Percentiles rank a stretch among this genome's conserved stretches.
Evolutionary conservation across 1,140 invertebrate genomes (phyloP).

Genomic region (Eciton burchellii): DNA sequence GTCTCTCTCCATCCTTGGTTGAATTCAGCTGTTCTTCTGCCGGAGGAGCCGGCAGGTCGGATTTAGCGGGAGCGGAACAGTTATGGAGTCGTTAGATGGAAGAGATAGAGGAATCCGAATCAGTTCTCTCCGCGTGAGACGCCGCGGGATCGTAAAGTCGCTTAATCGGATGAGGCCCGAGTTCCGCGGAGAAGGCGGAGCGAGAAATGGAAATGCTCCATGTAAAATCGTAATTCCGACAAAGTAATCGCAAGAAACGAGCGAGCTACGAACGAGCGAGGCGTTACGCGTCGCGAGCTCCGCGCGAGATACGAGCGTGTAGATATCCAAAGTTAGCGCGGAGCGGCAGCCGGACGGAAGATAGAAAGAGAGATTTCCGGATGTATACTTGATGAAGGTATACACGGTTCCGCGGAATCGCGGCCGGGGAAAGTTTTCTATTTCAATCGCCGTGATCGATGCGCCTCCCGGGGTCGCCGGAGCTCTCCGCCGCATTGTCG

Average conservation of each 20-base stretch:
- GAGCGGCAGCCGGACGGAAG: background rate
- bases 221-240: constrained; percentile 74
- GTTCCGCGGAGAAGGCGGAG: constrained; percentile 56
- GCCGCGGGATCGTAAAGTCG: constrained; percentile 75
- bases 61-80: constrained; percentile 58
- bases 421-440: constrained; percentile 56
- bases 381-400: constrained; percentile 61
- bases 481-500: constrained; percentile 41
- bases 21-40: constrained; percentile 10
- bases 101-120: constrained; percentile 48
- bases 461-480: constrained; percentile 42
- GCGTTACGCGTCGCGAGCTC: constrained; percentile 6
- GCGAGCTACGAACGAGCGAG: background rate
- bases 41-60: constrained; percentile 37
- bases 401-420: constrained; percentile 54
- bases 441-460: constrained; percentile 56
- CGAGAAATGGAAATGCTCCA: constrained; percentile 75
- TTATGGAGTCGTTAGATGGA: background rate
- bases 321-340: constrained; percentile 11
- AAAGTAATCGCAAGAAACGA: constrained; percentile 6
- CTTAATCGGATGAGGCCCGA: constrained; percentile 77
- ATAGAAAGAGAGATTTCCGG: constrained; percentile 8
- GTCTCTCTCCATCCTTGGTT: background rate
- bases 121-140: constrained; percentile 55
- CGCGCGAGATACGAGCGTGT: constrained; percentile 13